phyloP scores from a whole-genome alignment of 2,888 invertebrate species.

The Chirona hameri region DNA sequence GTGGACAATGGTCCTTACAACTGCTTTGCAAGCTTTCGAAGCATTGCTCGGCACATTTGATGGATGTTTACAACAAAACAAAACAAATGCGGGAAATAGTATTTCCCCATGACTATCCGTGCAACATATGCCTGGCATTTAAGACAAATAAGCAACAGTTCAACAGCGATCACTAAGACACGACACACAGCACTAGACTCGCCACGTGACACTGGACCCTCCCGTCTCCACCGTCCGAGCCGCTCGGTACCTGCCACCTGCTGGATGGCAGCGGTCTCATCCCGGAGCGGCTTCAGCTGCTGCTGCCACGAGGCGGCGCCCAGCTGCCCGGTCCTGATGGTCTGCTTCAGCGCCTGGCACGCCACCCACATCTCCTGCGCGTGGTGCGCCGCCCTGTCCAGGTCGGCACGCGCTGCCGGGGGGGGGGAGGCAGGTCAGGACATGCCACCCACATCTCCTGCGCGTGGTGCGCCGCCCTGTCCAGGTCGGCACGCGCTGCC shows the following conservation, averaged over 20 bases:
- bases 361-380: conserved; percentile 92
- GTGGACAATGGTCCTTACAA: too few relatives aligned
- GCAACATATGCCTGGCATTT: too few relatives aligned
- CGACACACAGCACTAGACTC: too few relatives aligned
- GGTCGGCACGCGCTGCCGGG: conserved; percentile 40
- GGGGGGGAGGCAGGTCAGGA: conserved; percentile 22
- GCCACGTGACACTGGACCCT: too few relatives aligned
- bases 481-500: conserved; percentile 41
- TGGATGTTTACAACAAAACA: too few relatives aligned
- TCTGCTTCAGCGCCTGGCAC: conserved; percentile 77
- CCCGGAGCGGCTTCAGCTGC: conserved; percentile 59
- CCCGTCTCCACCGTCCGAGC: conserved; percentile 50
- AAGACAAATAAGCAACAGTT: too few relatives aligned
- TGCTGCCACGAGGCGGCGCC: conserved; percentile 50
- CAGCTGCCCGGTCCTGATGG: conserved; percentile 51
- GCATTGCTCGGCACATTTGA: too few relatives aligned
- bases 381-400: conserved; percentile 54
- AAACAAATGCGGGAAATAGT: too few relatives aligned
- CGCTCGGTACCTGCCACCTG: conserved; percentile 64
- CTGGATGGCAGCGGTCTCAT: conserved; percentile 68
- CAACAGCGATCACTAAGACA: too few relatives aligned
- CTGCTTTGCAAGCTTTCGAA: too few relatives aligned
- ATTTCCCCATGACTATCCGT: too few relatives aligned
- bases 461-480: conserved; percentile 60
- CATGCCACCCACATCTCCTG: conserved; percentile 90